Conservation (phyloP, 2,888 invertebrate species). For the Drosophila lacicola region DNA sequence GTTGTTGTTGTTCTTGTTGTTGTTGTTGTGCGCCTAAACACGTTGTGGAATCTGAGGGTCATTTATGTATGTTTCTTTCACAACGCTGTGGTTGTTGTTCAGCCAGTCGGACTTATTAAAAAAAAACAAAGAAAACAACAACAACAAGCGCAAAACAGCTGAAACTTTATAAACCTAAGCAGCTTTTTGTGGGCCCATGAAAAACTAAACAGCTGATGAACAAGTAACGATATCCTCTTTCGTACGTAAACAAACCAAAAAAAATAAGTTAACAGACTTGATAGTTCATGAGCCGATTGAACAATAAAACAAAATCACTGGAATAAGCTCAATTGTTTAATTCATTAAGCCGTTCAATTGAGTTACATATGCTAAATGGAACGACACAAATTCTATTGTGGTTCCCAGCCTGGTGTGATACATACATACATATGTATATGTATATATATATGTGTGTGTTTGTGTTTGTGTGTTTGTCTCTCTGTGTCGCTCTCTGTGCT, state of each 20-base stretch:
- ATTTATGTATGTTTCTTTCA: slow-evolving; percentile 35
- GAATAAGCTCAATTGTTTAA: background rate
- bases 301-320: no score
- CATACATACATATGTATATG: background rate
- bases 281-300: no score
- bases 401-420: background rate
- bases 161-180: slow-evolving; percentile 1
- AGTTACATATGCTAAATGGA: background rate
- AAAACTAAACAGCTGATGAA: no score
- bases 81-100: slow-evolving; percentile 12
- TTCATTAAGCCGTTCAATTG: slow-evolving; percentile 11
- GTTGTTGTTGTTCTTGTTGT: slow-evolving; percentile 12
- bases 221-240: no score
- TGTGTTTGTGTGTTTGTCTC: background rate
- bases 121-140: background rate
- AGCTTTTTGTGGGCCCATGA: background rate
- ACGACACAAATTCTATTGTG: background rate
- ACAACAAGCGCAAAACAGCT: slow-evolving; percentile 1
- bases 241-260: no score
- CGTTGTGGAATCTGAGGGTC: slow-evolving; percentile 57
- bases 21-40: slow-evolving; percentile 34
- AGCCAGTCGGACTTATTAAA: slow-evolving; percentile 19
- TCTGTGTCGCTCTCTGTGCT: background rate
- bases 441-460: background rate
- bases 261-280: no score